Conservation (phyloP, 1,140 invertebrate species). For the Eubasilissa regina region DNA sequence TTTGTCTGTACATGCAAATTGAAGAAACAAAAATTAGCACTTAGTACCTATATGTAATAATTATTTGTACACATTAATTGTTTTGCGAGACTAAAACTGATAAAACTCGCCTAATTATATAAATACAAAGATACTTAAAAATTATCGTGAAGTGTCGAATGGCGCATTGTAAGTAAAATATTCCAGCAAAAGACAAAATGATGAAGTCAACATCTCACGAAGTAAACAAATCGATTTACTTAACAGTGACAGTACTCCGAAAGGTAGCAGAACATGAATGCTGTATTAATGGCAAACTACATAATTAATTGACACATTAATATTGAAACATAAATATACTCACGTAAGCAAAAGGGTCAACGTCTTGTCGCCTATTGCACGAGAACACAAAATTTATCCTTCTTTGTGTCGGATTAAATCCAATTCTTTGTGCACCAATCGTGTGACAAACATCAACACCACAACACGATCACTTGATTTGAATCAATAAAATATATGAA, state of each 20-base stretch:
- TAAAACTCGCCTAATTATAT: no score
- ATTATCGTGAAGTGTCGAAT: no score
- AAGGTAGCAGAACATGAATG: no score
- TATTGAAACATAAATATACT: constrained; percentile 12
- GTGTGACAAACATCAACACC: not conserved
- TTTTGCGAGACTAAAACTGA: no score
- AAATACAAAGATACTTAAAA: no score
- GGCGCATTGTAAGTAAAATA: no score
- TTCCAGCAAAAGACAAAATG: not conserved
- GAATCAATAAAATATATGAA: constrained; percentile 2
- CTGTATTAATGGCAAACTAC: no score
- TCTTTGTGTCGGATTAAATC: constrained; percentile 48
- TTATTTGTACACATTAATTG: no score
- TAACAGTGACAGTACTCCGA: constrained; percentile 15
- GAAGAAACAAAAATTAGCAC: no score
- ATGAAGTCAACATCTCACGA: constrained; percentile 40
- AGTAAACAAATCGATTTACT: constrained; percentile 58
- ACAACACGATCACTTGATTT: constrained; percentile 39
- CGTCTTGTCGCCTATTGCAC: constrained; percentile 14
- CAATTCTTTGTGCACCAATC: constrained; percentile 46
- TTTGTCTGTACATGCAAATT: no score
- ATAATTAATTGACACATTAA: no score
- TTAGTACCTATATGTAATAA: no score
- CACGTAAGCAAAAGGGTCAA: constrained; percentile 30
- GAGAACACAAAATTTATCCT: constrained; percentile 46